phyloP scores from a whole-genome alignment of 2,113 vertebrate species.

The Cercopithecus mona region DNA sequence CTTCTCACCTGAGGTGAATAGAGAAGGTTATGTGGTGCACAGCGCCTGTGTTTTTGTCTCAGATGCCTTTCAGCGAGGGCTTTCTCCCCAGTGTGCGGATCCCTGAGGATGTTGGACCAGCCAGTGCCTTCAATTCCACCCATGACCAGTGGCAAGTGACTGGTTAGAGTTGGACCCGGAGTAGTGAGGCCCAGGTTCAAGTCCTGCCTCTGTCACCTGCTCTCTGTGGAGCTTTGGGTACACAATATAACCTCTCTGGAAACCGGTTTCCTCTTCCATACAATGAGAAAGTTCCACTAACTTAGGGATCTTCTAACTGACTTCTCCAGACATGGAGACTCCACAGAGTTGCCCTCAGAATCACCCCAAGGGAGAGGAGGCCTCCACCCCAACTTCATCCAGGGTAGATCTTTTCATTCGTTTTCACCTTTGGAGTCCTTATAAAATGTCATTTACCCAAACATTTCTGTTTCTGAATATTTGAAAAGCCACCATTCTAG shows the following conservation, averaged over 20 bases:
- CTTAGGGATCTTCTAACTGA: neutral
- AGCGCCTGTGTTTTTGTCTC: neutral
- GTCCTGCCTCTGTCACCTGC: neutral
- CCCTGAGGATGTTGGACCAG: neutral
- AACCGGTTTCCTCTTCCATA: neutral
- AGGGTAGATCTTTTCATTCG: neutral
- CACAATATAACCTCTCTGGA: neutral
- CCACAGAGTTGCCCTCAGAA: neutral
- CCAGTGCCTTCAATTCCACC: neutral
- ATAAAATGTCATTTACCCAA: conserved; percentile 22
- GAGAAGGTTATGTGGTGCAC: neutral
- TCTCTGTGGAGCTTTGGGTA: neutral
- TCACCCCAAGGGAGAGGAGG: neutral
- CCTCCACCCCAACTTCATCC: neutral
- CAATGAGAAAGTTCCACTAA: neutral
- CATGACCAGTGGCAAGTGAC: neutral
- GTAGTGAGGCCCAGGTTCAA: neutral
- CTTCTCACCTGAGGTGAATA: neutral
- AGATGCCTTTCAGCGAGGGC: neutral
- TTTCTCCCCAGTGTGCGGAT: too few relatives aligned
- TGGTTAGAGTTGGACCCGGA: neutral
- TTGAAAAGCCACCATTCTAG: neutral
- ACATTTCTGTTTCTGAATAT: neutral
- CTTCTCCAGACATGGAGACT: neutral
- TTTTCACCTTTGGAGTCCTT: neutral